phyloP scores from a whole-genome alignment of 2,797 vertebrate genomes.

The Macroramphosus scolopax region DNA sequence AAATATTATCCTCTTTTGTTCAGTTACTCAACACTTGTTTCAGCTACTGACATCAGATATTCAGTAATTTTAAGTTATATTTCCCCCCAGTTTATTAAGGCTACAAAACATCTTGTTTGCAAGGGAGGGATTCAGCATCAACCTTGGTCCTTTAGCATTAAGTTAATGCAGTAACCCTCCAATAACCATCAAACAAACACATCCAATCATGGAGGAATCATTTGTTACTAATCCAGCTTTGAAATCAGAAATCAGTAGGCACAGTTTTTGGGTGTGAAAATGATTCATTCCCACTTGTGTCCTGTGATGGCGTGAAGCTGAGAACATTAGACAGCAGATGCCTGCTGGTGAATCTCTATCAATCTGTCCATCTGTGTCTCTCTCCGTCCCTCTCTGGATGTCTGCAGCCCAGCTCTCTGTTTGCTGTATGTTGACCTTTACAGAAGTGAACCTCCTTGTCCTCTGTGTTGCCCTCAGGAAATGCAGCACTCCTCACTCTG shows the following conservation, averaged over 20 bases:
- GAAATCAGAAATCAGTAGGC: slow-evolving; percentile 14
- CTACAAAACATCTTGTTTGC: slow-evolving; percentile 13
- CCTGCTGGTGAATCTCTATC: slow-evolving; percentile 19
- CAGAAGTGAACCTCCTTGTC: slow-evolving; percentile 62
- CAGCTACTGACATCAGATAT: not conserved
- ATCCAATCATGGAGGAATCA: slow-evolving; percentile 6
- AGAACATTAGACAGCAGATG: slow-evolving; percentile 38
- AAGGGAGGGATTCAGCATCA: too few relatives aligned
- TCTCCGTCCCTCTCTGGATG: slow-evolving; percentile 3
- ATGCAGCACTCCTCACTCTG: slow-evolving; percentile 77
- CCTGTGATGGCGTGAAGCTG: slow-evolving; percentile 36
- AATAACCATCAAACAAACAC: slow-evolving; percentile 11
- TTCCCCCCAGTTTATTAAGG: too few relatives aligned
- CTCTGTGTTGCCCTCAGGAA: slow-evolving; percentile 79
- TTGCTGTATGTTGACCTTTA: slow-evolving; percentile 56
- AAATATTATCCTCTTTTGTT: not conserved
- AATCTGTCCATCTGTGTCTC: slow-evolving; percentile 18
- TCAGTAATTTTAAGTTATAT: not conserved
- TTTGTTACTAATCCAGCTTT: slow-evolving; percentile 3
- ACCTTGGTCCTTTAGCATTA: not conserved
- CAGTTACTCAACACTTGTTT: not conserved
- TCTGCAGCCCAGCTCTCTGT: slow-evolving; percentile 25
- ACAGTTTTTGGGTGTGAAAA: slow-evolving; percentile 26
- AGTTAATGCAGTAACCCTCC: slow-evolving; percentile 2
- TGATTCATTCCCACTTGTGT: slow-evolving; percentile 51